Evolutionary conservation across 2,797 vertebrate genomes (phyloP).

Genomic region (Argya squamiceps): DNA sequence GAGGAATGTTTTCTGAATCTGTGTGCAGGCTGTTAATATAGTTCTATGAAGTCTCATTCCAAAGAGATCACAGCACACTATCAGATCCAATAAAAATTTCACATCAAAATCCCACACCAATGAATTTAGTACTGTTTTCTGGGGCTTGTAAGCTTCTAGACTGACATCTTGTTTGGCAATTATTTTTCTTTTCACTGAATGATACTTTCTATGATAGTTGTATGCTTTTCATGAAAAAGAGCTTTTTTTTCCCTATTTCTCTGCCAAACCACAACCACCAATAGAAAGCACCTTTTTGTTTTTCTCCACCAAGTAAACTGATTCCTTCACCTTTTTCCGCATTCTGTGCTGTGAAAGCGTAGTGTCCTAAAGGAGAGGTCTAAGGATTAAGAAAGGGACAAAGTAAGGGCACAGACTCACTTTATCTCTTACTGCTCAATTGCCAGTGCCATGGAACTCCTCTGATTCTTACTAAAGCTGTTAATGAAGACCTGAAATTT

Average conservation of each 20-base stretch:
- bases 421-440: not conserved
- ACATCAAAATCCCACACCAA: not conserved
- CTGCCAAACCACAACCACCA: not conserved
- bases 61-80: not conserved
- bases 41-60: constrained; percentile 15
- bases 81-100: not conserved
- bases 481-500: not conserved
- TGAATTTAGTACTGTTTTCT: not conserved
- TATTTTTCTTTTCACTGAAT: not conserved
- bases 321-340: not conserved
- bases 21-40: constrained; percentile 12
- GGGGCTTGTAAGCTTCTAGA: not conserved
- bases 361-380: not conserved
- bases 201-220: not conserved
- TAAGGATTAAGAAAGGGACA: not conserved
- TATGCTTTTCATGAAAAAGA: not conserved
- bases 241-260: not conserved
- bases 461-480: not conserved
- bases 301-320: not conserved
- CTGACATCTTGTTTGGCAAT: not conserved
- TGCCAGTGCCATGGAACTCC: not conserved
- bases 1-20: constrained; percentile 55
- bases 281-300: not conserved
- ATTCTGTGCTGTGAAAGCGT: not conserved
- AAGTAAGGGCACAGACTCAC: not conserved